Conservation (phyloP, 1,140 invertebrate species). For the Paralvinella palmiformis region DNA sequence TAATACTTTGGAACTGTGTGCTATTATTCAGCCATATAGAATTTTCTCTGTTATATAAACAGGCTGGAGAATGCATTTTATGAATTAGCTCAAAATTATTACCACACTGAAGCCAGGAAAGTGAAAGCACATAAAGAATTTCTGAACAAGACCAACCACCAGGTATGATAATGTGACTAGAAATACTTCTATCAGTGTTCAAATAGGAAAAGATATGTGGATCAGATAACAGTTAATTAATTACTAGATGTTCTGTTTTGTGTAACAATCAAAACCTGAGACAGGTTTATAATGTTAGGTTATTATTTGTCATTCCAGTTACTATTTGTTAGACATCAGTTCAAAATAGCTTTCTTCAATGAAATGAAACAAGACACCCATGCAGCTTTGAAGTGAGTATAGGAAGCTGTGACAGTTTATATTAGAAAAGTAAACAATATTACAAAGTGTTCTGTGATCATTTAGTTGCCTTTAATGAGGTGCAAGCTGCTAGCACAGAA, state of each 20-base stretch:
- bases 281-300: neutral
- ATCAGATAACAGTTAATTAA: neutral
- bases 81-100: conserved; percentile 87
- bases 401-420: too few relatives aligned
- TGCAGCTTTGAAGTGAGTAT: conserved; percentile 75
- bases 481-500: neutral
- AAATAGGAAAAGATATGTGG: neutral
- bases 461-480: too few relatives aligned
- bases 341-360: conserved; percentile 94
- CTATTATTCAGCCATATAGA: too few relatives aligned
- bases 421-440: too few relatives aligned
- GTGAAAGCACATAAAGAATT: conserved; percentile 85
- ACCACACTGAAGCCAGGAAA: conserved; percentile 77
- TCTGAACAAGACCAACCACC: conserved; percentile 85
- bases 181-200: neutral
- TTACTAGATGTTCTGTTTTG: neutral
- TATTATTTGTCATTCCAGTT: conserved; percentile 50
- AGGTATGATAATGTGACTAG: too few relatives aligned
- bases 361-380: conserved; percentile 86
- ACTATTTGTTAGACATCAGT: conserved; percentile 90
- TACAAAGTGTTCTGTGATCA: too few relatives aligned
- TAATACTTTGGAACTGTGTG: too few relatives aligned
- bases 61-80: conserved; percentile 83
- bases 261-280: neutral
- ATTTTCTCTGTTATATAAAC: too few relatives aligned